phyloP scores from a whole-genome alignment of 2,797 vertebrate species.

The Cyclopterus lumpus region DNA sequence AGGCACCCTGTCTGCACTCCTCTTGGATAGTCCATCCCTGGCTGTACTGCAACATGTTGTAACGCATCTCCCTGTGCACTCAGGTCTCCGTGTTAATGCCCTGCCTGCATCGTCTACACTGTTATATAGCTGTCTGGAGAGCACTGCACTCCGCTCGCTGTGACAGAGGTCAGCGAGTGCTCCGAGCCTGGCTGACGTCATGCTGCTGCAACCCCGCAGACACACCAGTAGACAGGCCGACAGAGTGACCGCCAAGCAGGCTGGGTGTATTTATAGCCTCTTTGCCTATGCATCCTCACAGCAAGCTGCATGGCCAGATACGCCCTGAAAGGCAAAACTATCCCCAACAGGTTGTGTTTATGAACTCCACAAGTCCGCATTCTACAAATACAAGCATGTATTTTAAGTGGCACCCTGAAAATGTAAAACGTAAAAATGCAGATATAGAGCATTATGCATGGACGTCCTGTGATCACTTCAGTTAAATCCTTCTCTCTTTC shows the following conservation, averaged over 20 bases:
- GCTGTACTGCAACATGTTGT: slow-evolving; percentile 59
- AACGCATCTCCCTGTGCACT: slow-evolving; percentile 61
- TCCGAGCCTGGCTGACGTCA: slow-evolving; percentile 75
- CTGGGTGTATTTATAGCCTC: slow-evolving; percentile 73
- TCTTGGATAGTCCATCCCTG: slow-evolving; percentile 33
- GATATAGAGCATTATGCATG: background rate
- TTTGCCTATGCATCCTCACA: slow-evolving; percentile 64
- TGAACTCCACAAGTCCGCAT: slow-evolving; percentile 37
- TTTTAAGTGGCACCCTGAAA: slow-evolving; percentile 13
- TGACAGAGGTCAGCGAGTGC: slow-evolving; percentile 83
- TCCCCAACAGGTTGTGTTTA: slow-evolving; percentile 45
- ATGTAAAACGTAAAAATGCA: background rate
- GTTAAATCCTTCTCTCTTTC: slow-evolving; percentile 30
- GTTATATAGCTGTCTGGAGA: slow-evolving; percentile 65
- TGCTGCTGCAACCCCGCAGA: slow-evolving; percentile 75
- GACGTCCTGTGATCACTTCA: slow-evolving; percentile 35
- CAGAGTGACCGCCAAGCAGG: slow-evolving; percentile 55
- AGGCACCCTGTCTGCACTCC: slow-evolving; percentile 51
- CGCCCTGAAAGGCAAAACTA: slow-evolving; percentile 48
- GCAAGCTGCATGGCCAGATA: slow-evolving; percentile 51
- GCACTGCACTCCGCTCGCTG: slow-evolving; percentile 58
- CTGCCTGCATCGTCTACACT: slow-evolving; percentile 57
- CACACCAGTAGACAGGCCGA: slow-evolving; percentile 58
- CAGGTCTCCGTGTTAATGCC: slow-evolving; percentile 56
- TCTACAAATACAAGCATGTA: slow-evolving; percentile 3